Evolutionary conservation across 2,797 vertebrate species (phyloP), one percentile per base, ranked within the genome.

Genomic region (Anabacerthia variegaticeps): DNA sequence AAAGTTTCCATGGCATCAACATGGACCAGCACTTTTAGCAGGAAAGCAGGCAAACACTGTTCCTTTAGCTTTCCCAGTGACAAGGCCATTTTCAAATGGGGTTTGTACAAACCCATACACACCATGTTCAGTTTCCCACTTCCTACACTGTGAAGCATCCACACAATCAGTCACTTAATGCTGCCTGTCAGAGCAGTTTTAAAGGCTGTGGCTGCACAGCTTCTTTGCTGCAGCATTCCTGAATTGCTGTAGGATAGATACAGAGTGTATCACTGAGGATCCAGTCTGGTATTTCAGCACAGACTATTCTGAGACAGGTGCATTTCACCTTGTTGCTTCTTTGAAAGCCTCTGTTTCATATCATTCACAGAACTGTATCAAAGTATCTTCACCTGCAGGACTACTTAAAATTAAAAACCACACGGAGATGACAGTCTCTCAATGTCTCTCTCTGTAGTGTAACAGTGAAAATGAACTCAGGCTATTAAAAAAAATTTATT

Each of bases 401-500:
- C 14, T 22, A 55, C 7, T 28, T 0, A 69, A 24, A 54, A 41
- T 17, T 37, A 1, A 56, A 82, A 73, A 11, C 0, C 23, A 59
- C 44, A 65, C 5, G 56, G 10, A 51, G 15, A 48, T 37, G 16
- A 88, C 27, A 66, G 11, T 7, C 46, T 39, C 14, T 56, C 34
- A 26, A 39, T 17, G 27, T 30, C 44, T 32, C 24, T 44, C 44
- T 44, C 27, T 56, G 26, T 12, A 84, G 69, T 3, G 0, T 14
- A 82, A 58, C 2, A 78, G 71, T 41, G 34, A 87, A 92, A 76
- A 89, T 36, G 4, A 84, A 90, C 55, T 82, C 88, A 46, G 49
- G 74, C 73, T 89, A 74, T 86, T 87, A 92, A 94, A 97, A 97
- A 96, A 94, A 63, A 7, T 90, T 94, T 94, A 39, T 87, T 93